phyloP scores from a whole-genome alignment of 53 echinoderm and acorn worm species.

The Pentamera pediparva region DNA sequence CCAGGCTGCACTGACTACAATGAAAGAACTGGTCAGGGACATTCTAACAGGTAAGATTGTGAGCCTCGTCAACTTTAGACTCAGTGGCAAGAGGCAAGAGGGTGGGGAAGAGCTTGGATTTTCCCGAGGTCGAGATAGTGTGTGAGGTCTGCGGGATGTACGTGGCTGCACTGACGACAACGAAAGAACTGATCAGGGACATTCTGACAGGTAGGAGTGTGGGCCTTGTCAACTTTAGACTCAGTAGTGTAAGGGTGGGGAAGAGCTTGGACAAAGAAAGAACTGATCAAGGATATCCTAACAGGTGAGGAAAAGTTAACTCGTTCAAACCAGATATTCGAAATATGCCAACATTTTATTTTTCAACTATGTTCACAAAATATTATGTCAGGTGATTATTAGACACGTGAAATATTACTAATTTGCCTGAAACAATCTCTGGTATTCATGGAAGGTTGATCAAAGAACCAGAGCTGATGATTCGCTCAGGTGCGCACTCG shows the following conservation, averaged over 20 bases:
- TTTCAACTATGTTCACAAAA: too few species aligned
- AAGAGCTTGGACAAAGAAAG: constrained; percentile 77
- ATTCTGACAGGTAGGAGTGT: constrained; percentile 90
- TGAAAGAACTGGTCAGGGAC: constrained; percentile 82
- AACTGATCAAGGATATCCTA: constrained; percentile 82
- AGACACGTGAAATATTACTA: too few species aligned
- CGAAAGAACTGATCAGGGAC: constrained; percentile 82
- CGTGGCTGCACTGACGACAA: constrained; percentile 74
- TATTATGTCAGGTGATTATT: too few species aligned
- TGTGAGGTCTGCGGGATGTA: constrained; percentile 93
- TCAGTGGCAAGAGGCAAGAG: constrained; percentile 55
- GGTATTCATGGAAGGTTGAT: too few species aligned
- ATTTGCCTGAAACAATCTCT: too few species aligned
- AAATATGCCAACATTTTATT: too few species aligned
- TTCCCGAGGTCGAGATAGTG: constrained; percentile 70
- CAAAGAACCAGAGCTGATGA: too few species aligned
- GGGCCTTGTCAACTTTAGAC: too few species aligned
- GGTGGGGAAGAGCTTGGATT: constrained; percentile 66
- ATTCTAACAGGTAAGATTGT: constrained; percentile 93
- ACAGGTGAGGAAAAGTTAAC: too few species aligned
- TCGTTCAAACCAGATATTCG: too few species aligned
- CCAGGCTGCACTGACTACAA: constrained; percentile 76
- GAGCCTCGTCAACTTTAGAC: constrained; percentile 68
- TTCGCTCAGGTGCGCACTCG: too few species aligned
- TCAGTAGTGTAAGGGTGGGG: too few species aligned